Conservation (phyloP, 2,797 vertebrate genomes). For the Pipistrellus nathusii region DNA sequence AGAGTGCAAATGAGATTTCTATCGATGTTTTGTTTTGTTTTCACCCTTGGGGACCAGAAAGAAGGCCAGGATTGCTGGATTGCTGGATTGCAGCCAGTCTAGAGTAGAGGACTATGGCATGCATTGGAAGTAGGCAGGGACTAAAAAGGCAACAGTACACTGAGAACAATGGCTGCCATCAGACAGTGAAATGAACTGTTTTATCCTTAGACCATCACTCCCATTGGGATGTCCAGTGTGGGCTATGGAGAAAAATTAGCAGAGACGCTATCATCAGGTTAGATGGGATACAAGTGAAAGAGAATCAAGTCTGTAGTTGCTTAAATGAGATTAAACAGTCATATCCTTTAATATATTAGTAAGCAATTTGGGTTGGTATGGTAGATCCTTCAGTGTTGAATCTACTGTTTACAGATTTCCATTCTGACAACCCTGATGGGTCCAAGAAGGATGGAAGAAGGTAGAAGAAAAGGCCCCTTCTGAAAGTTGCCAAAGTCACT, state of each 20-base stretch:
- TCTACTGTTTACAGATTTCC: neutral
- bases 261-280: neutral
- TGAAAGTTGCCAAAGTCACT: neutral
- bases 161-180: neutral
- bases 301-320: neutral
- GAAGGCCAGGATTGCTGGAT: neutral
- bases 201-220: neutral
- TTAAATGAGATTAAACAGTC: neutral
- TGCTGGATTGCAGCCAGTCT: neutral
- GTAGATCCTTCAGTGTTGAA: neutral
- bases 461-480: neutral
- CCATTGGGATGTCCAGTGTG: neutral
- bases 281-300: neutral
- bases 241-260: neutral
- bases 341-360: neutral
- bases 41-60: neutral
- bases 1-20: neutral
- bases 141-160: neutral
- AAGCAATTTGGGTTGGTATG: neutral
- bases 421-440: neutral
- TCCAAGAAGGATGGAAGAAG: neutral
- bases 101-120: rapidly evolving
- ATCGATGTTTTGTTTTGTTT: neutral
- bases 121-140: neutral
- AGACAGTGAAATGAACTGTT: too few relatives aligned